A percentile compares a stretch with the other conserved stretches of the same genome.
Evolutionary conservation across 1,140 invertebrate species (phyloP).

Genomic region (Aphidius gifuensis): DNA sequence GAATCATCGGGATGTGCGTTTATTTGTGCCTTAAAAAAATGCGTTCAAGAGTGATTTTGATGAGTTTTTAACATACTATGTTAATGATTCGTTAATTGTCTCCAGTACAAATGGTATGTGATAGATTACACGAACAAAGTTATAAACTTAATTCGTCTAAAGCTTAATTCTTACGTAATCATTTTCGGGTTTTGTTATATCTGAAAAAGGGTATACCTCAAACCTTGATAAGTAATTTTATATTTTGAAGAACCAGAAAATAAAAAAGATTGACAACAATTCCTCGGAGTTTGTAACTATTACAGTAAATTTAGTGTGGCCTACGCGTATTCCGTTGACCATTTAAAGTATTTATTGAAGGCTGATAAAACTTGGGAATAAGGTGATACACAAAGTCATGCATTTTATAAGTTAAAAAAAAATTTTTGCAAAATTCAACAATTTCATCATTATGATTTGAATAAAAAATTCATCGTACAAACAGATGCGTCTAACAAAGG

Average conservation of each 20-base stretch:
- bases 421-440: slow-evolving; percentile 1
- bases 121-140: background rate
- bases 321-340: background rate
- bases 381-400: background rate
- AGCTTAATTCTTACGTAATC: background rate
- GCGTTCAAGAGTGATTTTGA: background rate
- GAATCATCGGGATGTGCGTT: slow-evolving; percentile 5
- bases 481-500: slow-evolving; percentile 9
- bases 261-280: background rate
- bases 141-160: slow-evolving; percentile 1
- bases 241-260: slow-evolving; percentile 5
- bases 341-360: slow-evolving; percentile 4
- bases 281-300: slow-evolving; percentile 9
- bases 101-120: background rate
- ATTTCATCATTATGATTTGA: slow-evolving; percentile 1
- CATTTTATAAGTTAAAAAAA: slow-evolving; percentile 4
- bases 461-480: background rate
- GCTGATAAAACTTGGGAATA: background rate
- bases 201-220: background rate
- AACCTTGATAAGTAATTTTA: background rate
- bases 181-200: slow-evolving; percentile 9
- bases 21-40: background rate
- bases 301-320: slow-evolving; percentile 1
- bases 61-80: slow-evolving; percentile 5
- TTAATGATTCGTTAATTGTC: slow-evolving; percentile 5